Evolutionary conservation across 2,113 vertebrate genomes (phyloP).

Genomic region (Mus musculus): DNA sequence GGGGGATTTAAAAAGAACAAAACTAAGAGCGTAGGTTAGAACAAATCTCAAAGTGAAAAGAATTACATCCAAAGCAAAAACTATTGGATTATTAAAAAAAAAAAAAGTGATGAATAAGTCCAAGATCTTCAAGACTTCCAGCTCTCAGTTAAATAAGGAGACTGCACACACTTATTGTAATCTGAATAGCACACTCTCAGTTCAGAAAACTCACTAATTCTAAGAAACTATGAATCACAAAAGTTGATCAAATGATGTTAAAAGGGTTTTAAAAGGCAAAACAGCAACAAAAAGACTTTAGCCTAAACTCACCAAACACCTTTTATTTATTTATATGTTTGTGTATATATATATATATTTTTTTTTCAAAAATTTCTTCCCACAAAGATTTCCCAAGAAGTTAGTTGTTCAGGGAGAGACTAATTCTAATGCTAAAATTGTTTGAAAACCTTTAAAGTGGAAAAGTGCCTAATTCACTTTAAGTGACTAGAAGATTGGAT

Average conservation of each 20-base stretch:
- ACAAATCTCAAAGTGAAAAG: slow-evolving; percentile 43
- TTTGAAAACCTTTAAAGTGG: neutral
- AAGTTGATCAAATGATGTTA: neutral
- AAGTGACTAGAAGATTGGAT: slow-evolving; percentile 11
- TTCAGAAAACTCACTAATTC: neutral
- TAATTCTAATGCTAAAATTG: neutral
- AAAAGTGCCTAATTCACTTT: neutral
- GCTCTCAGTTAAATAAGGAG: neutral
- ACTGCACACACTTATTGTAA: neutral
- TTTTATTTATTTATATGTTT: neutral
- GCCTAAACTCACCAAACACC: neutral
- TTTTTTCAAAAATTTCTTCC: neutral
- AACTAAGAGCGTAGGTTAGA: neutral
- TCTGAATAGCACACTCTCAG: neutral
- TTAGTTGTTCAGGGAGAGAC: neutral
- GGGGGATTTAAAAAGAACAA: neutral
- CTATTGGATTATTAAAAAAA: neutral
- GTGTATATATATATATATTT: too few relatives aligned
- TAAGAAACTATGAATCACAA: neutral
- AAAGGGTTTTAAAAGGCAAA: neutral
- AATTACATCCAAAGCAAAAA: neutral
- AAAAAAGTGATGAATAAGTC: neutral
- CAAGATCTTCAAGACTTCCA: neutral
- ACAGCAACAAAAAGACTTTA: neutral
- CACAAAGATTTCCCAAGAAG: neutral